These are phyloP conservation scores for Nebria brevicollis DNA, from an alignment of 2,888 invertebrate species.

Conservation along the genomic window DNA sequence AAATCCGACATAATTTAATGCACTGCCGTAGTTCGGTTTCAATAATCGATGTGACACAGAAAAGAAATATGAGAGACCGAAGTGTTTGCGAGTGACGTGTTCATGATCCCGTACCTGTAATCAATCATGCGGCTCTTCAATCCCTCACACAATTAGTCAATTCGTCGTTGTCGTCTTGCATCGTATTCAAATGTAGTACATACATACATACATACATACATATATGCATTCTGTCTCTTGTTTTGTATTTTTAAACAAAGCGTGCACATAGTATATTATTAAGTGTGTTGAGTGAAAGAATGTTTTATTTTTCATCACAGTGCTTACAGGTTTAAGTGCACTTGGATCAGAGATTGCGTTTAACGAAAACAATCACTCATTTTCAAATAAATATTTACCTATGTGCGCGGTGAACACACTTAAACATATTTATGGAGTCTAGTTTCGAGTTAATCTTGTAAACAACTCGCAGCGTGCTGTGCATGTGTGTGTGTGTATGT, in stretches of 20 bases:
- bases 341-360: constrained; percentile 40
- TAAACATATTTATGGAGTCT: neutral
- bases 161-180: neutral
- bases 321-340: constrained; percentile 37
- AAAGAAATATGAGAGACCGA: neutral
- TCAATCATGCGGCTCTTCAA: constrained; percentile 52
- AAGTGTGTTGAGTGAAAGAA: neutral
- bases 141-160: constrained; percentile 1
- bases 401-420: neutral
- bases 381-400: constrained; percentile 46
- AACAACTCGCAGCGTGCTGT: neutral
- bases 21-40: constrained; percentile 33
- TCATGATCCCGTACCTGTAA: constrained; percentile 53
- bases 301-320: constrained; percentile 35
- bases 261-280: too few species aligned
- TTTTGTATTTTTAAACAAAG: too few species aligned
- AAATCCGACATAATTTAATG: constrained; percentile 36
- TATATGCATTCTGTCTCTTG: neutral
- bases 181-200: neutral
- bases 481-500: neutral
- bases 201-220: constrained; percentile 12
- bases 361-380: constrained; percentile 47
- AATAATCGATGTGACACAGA: constrained; percentile 44
- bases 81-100: constrained; percentile 51
- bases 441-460: constrained; percentile 5